phyloP scores from a whole-genome alignment of 2,797 vertebrate genomes.

The Silurus aristotelis region DNA sequence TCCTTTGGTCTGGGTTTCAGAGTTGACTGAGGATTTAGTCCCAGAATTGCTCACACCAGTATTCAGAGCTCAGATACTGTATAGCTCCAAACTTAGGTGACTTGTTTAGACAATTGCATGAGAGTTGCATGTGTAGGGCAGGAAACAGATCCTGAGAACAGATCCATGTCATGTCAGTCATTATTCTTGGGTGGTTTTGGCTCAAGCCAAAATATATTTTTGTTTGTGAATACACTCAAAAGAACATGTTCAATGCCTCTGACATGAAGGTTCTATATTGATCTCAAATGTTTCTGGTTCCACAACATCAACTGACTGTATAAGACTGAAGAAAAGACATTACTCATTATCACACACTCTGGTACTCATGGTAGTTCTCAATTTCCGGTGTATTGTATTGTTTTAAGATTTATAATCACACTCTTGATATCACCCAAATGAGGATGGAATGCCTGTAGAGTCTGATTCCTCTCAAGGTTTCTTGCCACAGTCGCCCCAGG shows the following conservation, averaged over 20 bases:
- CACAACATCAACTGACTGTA: too few species aligned
- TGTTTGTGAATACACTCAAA: background rate
- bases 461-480: too few species aligned
- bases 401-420: too few species aligned
- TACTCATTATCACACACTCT: too few species aligned
- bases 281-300: too few species aligned
- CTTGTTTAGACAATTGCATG: background rate
- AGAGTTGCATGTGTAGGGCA: background rate
- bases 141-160: background rate
- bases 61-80: background rate
- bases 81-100: background rate
- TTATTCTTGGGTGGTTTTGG: background rate
- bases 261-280: too few species aligned
- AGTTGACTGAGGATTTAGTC: background rate
- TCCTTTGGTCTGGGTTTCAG: slow-evolving; percentile 14
- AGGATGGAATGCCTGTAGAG: too few species aligned
- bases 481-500: too few species aligned
- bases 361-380: too few species aligned
- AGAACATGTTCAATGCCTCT: background rate
- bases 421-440: too few species aligned
- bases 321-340: too few species aligned
- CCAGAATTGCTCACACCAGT: background rate
- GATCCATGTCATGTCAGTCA: background rate
- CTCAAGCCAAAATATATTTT: background rate
- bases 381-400: too few species aligned